These are phyloP conservation scores for Psilopsiagon aurifrons DNA, from an alignment of 2,113 vertebrate species.

Conservation along the genomic window DNA sequence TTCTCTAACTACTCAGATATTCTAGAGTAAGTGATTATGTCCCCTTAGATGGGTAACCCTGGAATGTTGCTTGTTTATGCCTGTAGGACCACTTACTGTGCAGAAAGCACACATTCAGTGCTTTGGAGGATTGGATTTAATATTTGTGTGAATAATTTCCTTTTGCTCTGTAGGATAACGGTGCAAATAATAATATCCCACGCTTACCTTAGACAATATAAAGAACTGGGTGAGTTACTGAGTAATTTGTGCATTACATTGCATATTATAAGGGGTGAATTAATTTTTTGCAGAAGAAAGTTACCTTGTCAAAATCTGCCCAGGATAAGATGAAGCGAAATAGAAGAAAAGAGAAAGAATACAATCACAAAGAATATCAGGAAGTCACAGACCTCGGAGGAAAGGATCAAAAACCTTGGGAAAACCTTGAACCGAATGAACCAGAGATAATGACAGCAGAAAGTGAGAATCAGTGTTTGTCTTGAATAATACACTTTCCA, in stretches of 20 bases:
- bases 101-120: background rate
- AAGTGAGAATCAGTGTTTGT: slow-evolving; percentile 62
- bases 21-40: background rate
- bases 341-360: slow-evolving; percentile 73
- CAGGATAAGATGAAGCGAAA: slow-evolving; percentile 80
- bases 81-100: background rate
- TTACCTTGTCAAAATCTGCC: slow-evolving; percentile 77
- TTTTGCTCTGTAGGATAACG: background rate
- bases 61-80: background rate
- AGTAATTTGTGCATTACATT: background rate
- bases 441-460: slow-evolving; percentile 58
- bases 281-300: slow-evolving; percentile 72
- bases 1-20: background rate
- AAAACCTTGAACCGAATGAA: slow-evolving; percentile 71
- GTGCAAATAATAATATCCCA: background rate
- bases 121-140: background rate
- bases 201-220: background rate
- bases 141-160: background rate
- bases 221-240: background rate
- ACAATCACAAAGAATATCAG: slow-evolving; percentile 41
- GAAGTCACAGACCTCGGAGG: slow-evolving; percentile 60
- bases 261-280: background rate
- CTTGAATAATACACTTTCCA: background rate
- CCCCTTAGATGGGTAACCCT: background rate
- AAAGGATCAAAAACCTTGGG: slow-evolving; percentile 74